Evolutionary conservation across 2,888 invertebrate species (phyloP).

Genomic region (Xestoiulus laeticollis): DNA sequence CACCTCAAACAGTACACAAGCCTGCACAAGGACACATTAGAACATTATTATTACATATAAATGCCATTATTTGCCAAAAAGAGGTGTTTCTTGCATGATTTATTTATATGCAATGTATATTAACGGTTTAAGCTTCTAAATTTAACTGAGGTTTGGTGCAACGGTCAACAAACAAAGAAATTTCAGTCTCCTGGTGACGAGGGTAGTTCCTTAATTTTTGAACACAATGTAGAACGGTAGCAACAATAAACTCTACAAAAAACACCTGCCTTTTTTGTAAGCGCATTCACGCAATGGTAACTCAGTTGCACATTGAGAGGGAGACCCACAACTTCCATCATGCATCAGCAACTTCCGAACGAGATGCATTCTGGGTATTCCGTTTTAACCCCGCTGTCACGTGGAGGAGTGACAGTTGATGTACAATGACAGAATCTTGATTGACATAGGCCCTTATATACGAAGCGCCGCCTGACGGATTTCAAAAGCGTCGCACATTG

Average conservation of each 20-base stretch:
- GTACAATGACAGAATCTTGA: background rate
- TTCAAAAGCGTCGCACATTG: background rate
- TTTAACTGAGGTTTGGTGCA: background rate
- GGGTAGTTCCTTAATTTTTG: slow-evolving; percentile 17
- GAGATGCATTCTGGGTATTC: background rate
- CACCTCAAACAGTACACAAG: no score
- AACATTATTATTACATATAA: no score
- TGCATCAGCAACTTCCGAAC: slow-evolving; percentile 3
- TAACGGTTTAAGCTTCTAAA: background rate
- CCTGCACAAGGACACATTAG: no score
- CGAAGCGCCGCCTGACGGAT: background rate
- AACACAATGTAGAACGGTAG: slow-evolving; percentile 14
- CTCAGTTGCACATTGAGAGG: slow-evolving; percentile 1
- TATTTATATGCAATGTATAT: no score
- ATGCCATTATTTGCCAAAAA: no score
- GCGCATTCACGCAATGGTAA: slow-evolving; percentile 22
- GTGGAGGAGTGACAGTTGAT: background rate
- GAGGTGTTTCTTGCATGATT: no score
- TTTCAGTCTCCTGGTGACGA: background rate
- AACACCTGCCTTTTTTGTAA: slow-evolving; percentile 37
- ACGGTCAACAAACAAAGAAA: background rate
- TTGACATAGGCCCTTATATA: background rate
- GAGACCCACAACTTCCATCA: slow-evolving; percentile 27
- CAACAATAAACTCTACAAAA: slow-evolving; percentile 8
- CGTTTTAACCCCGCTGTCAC: background rate